These are phyloP conservation scores for Probosciger aterrimus DNA, from an alignment of 2,113 vertebrate species.

Conservation along the genomic window DNA sequence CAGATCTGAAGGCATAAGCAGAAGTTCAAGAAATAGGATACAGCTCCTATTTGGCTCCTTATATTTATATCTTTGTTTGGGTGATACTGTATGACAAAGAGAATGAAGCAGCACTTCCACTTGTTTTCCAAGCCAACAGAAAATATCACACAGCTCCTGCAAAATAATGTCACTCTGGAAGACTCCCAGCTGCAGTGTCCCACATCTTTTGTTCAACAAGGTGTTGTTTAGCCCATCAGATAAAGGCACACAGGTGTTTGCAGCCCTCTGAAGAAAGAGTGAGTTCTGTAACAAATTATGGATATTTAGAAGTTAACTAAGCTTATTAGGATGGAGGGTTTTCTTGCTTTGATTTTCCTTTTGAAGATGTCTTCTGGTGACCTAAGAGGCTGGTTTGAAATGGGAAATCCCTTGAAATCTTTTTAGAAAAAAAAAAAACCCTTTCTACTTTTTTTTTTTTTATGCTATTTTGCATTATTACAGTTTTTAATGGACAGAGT, in stretches of 20 bases:
- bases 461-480: not conserved
- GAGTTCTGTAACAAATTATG: not conserved
- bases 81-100: not conserved
- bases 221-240: not conserved
- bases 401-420: not conserved
- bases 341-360: not conserved
- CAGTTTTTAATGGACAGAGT: not conserved
- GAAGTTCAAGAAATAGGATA: not conserved
- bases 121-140: not conserved
- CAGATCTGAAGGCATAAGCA: not conserved
- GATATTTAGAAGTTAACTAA: not conserved
- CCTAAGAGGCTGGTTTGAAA: not conserved
- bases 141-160: not conserved
- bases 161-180: not conserved
- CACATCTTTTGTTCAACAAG: not conserved
- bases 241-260: rapidly evolving
- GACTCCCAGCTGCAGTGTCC: not conserved
- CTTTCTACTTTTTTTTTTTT: not conserved
- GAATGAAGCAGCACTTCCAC: not conserved
- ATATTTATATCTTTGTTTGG: not conserved
- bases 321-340: not conserved
- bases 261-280: not conserved
- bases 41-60: not conserved
- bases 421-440: not conserved
- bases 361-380: not conserved